A percentile compares a stretch with the other conserved stretches of the same genome.
These are phyloP conservation scores for Chromis chromis DNA, from an alignment of 2,797 vertebrate genomes.

Conservation along the genomic window DNA sequence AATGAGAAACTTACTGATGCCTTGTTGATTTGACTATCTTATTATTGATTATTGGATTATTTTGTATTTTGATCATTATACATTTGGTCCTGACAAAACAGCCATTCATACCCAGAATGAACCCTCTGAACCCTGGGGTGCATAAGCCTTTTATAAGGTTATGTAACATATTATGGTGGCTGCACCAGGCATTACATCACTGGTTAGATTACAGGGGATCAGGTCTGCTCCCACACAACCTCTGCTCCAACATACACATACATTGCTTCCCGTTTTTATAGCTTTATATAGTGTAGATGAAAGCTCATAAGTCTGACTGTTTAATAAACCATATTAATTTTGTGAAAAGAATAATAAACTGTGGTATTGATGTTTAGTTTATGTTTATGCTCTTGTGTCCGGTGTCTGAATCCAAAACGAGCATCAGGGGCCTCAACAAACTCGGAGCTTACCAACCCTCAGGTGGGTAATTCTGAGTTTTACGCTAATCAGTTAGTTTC, in stretches of 20 bases:
- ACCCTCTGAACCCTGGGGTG: slow-evolving; percentile 68
- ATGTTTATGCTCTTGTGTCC: slow-evolving; percentile 12
- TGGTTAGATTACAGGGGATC: slow-evolving; percentile 76
- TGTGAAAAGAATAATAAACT: slow-evolving; percentile 31
- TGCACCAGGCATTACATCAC: slow-evolving; percentile 74
- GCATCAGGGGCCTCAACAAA: neutral
- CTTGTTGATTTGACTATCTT: slow-evolving; percentile 16
- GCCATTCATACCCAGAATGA: slow-evolving; percentile 56
- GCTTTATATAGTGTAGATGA: slow-evolving; percentile 30
- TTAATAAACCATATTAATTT: slow-evolving; percentile 30
- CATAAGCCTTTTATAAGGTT: slow-evolving; percentile 73
- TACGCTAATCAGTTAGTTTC: neutral
- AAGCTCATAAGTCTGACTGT: slow-evolving; percentile 27
- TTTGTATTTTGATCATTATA: slow-evolving; percentile 34
- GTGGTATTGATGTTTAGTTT: slow-evolving; percentile 17
- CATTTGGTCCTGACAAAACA: slow-evolving; percentile 53
- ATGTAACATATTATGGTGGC: slow-evolving; percentile 76
- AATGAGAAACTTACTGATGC: neutral
- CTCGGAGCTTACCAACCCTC: neutral
- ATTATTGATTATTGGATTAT: slow-evolving; percentile 34
- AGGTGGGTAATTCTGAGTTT: neutral
- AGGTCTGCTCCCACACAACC: slow-evolving; percentile 65
- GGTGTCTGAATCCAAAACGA: slow-evolving; percentile 15
- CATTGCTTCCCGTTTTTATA: slow-evolving; percentile 35
- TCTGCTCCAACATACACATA: slow-evolving; percentile 37